phyloP scores from a whole-genome alignment of 1,140 invertebrate genomes.

The Uloborus diversus region DNA sequence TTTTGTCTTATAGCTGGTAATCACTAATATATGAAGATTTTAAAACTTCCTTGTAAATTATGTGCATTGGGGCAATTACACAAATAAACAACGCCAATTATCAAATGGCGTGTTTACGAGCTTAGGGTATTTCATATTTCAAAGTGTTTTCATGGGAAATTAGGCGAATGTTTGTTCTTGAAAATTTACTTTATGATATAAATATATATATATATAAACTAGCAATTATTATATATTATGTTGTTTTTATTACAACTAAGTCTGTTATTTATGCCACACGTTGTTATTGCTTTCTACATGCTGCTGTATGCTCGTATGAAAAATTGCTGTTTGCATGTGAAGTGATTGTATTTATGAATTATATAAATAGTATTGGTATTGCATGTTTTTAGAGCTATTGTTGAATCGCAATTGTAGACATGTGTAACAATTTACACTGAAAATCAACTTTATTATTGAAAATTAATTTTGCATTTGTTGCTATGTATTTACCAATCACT shows the following conservation, averaged over 20 bases:
- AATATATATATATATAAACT: slow-evolving; percentile 16
- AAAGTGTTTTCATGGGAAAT: slow-evolving; percentile 44
- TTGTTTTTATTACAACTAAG: slow-evolving; percentile 39
- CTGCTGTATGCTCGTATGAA: background rate
- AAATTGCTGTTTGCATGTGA: slow-evolving; percentile 10
- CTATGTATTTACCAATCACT: no score
- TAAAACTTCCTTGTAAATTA: slow-evolving; percentile 16
- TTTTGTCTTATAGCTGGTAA: background rate
- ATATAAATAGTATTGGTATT: background rate
- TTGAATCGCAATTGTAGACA: no score
- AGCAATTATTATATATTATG: slow-evolving; percentile 38
- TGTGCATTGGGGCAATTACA: background rate
- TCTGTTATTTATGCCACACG: slow-evolving; percentile 28
- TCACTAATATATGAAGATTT: slow-evolving; percentile 7
- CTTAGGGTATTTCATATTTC: slow-evolving; percentile 52
- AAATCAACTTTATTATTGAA: no score
- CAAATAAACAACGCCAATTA: slow-evolving; percentile 17
- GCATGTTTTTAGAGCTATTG: no score
- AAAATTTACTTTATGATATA: slow-evolving; percentile 1
- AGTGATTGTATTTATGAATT: background rate
- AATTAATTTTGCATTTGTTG: no score
- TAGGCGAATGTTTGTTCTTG: slow-evolving; percentile 20
- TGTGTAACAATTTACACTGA: no score
- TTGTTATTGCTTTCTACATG: slow-evolving; percentile 3
- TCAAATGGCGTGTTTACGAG: slow-evolving; percentile 23